Base-by-base conservation (phyloP, 2,113 vertebrate species). In the Aspidoscelis tigris region DNA sequence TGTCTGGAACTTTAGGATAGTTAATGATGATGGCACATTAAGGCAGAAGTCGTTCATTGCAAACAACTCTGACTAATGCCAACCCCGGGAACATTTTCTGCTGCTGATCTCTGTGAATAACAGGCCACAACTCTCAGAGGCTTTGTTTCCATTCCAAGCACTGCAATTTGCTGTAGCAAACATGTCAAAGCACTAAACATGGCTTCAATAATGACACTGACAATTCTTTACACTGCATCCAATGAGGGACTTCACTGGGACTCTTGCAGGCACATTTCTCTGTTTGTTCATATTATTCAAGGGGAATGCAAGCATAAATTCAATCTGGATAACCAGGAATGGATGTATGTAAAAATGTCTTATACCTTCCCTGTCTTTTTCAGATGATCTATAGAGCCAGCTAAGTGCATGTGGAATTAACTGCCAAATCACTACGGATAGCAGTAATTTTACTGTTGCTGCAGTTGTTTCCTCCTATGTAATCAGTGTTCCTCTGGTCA, bases 221-320 rank as follows among this genome's bases (percentile, higher is more conserved):
- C 7, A 85, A 20, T 85, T 88, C 58, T 68, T 1, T 72, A 18
- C n/a, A 12, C 33, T 53, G 24, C 12, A 80, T 53, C 69, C 33
- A 41, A 22, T 26, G 33, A 0, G 0, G 3, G 50, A 44, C 7
- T 88, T 53, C 41, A 73, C 8, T 1, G 50, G n/a, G 0, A 0
- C n/a, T 50, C 64, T 74, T 5, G 0, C 26, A 2, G 26, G 22
- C 50, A 82, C 70, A 33, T 69, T 18, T 50, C 5, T 72, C 55
- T 39, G 14, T 22, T 53, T 70, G 47, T 53, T 33, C 64, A 10
- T 58, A 33, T 33, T 78, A 61, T 65, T 70, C 26, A 47, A 61
- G 77, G 84, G 7, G 11, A 21, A 24, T 44, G 11, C 73, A 83
- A 87, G 77, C 50, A 55, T 0, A 61, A 83, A 66, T 87, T 76